These are phyloP conservation scores for Ascaphus truei DNA, from an alignment of 2,113 vertebrate genomes.

Conservation along the genomic window DNA sequence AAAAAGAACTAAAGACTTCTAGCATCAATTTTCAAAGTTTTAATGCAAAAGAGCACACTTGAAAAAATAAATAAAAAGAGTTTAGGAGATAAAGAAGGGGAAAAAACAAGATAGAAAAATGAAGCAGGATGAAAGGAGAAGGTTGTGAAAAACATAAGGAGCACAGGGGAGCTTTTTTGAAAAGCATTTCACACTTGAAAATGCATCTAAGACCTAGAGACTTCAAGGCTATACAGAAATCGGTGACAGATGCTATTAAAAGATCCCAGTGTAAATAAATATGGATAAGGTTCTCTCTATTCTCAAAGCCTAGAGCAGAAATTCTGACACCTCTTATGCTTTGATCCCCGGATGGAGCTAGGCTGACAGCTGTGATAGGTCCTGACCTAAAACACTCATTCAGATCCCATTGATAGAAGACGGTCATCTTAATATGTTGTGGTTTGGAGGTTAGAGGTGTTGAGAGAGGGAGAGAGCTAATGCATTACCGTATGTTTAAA, in stretches of 20 bases:
- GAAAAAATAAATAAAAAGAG: not conserved
- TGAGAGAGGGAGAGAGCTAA: not conserved
- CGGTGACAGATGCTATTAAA: conserved; percentile 5
- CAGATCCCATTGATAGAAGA: not conserved
- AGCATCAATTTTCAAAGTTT: too few species aligned
- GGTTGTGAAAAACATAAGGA: not conserved
- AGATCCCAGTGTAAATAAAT: too few species aligned
- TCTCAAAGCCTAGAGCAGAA: not conserved
- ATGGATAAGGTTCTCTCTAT: not conserved
- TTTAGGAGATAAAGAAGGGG: not conserved
- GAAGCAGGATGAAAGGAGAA: not conserved
- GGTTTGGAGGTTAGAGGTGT: not conserved
- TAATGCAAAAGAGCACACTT: not conserved
- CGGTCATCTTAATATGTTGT: not conserved
- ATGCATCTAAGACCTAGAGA: not conserved
- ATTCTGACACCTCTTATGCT: not conserved
- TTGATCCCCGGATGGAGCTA: not conserved
- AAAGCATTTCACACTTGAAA: conserved; percentile 9
- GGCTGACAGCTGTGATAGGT: not conserved
- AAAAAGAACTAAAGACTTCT: too few species aligned
- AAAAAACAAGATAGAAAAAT: not conserved
- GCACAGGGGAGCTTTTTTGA: not conserved
- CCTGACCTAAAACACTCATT: not conserved
- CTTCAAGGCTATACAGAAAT: conserved; percentile 8
- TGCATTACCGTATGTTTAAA: conserved; percentile 6